Conservation (phyloP, 2,113 vertebrate species). For the Gracilinanus agilis region DNA sequence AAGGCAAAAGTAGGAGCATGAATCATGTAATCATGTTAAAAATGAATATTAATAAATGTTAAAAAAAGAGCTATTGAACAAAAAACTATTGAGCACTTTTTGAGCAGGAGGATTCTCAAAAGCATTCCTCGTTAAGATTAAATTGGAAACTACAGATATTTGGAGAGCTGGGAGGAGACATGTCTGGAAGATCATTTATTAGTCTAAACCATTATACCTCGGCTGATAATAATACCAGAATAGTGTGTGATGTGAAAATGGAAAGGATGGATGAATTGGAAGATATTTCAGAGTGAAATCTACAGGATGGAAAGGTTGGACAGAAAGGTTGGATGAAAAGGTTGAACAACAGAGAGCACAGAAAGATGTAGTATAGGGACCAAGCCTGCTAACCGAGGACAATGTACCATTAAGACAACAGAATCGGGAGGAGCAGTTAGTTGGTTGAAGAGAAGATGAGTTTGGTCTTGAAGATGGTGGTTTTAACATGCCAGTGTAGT, state of each 20-base stretch:
- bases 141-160: neutral
- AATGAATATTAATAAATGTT: too few relatives aligned
- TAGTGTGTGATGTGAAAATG: neutral
- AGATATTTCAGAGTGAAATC: neutral
- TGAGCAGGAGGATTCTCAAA: neutral
- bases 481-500: neutral
- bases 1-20: too few relatives aligned
- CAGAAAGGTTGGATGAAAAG: neutral
- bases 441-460: too few relatives aligned
- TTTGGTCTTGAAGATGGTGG: too few relatives aligned
- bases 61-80: too few relatives aligned
- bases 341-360: neutral
- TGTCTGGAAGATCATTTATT: neutral
- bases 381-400: neutral
- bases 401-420: neutral
- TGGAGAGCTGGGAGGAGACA: neutral
- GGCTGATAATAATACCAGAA: neutral
- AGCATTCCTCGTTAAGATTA: neutral
- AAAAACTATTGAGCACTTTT: neutral
- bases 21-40: too few relatives aligned
- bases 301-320: neutral
- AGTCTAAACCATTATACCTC: neutral
- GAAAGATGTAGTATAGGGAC: neutral
- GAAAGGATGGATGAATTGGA: neutral
- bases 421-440: neutral